Conservation (phyloP, 2,888 invertebrate genomes). For the Idaea straminata region DNA sequence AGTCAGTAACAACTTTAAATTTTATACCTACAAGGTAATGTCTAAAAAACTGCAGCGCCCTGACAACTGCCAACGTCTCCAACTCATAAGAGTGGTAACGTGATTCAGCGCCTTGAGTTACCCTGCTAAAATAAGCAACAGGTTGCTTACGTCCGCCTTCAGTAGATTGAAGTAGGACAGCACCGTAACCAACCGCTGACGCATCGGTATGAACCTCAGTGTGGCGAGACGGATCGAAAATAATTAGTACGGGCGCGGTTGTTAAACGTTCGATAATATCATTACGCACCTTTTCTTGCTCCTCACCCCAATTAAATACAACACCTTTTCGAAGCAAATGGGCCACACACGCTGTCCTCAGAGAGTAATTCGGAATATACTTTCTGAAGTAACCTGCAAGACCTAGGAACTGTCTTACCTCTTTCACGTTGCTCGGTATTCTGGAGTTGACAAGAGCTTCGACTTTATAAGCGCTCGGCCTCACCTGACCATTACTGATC, state of each 20-base stretch:
- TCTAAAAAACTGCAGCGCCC: too few relatives aligned
- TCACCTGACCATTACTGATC: conserved; percentile 20
- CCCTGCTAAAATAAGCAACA: conserved; percentile 22
- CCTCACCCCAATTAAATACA: conserved; percentile 13
- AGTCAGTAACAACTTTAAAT: too few relatives aligned
- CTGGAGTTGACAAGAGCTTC: neutral
- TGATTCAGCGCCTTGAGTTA: conserved; percentile 24
- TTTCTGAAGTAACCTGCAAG: too few relatives aligned
- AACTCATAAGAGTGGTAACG: conserved; percentile 30
- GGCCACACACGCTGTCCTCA: conserved; percentile 16
- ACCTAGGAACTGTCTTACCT: conserved; percentile 6
- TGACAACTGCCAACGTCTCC: too few relatives aligned
- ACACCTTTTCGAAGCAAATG: conserved; percentile 8
- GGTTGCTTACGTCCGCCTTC: conserved; percentile 12
- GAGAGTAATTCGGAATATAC: too few relatives aligned
- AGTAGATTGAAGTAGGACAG: conserved; percentile 17
- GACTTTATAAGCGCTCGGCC: conserved; percentile 4
- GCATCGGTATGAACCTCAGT: conserved; percentile 22
- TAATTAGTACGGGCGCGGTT: conserved; percentile 18
- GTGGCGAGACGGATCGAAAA: conserved; percentile 18
- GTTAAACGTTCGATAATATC: conserved; percentile 16
- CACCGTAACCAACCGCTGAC: conserved; percentile 14
- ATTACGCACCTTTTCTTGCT: conserved; percentile 11
- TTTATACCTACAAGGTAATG: too few relatives aligned
- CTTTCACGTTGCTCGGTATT: neutral